These are phyloP conservation scores for Heliconius nattereri DNA, from an alignment of 1,140 invertebrate species.

Conservation along the genomic window DNA sequence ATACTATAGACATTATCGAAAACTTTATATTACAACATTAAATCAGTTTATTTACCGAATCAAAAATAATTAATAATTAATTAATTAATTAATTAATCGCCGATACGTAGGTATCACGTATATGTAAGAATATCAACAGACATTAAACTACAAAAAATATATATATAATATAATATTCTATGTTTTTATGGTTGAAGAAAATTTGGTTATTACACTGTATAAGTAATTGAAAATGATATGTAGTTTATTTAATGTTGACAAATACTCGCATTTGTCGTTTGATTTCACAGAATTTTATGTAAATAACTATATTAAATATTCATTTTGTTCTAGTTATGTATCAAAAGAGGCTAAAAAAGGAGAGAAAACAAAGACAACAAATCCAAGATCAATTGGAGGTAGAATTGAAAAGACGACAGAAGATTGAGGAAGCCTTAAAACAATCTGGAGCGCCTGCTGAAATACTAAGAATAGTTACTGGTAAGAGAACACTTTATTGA, in stretches of 20 bases:
- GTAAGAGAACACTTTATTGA: constrained; percentile 74
- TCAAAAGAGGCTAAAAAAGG: constrained; percentile 93
- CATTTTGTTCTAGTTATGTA: constrained; percentile 88
- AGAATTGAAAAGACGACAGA: constrained; percentile 88
- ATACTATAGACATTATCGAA: not conserved
- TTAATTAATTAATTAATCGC: not conserved
- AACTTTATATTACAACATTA: not conserved
- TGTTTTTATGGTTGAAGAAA: not conserved
- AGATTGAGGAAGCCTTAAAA: constrained; percentile 90
- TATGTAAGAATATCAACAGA: not conserved
- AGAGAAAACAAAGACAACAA: constrained; percentile 89
- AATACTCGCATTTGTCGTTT: too few relatives aligned
- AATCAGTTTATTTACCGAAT: constrained; percentile 1
- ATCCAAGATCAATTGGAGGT: constrained; percentile 92
- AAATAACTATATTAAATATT: constrained; percentile 14
- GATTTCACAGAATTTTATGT: too few relatives aligned
- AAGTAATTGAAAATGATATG: too few relatives aligned
- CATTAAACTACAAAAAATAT: not conserved
- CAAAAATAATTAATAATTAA: too few relatives aligned
- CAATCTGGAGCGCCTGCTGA: constrained; percentile 88
- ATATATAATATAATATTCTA: not conserved
- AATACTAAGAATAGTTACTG: constrained; percentile 89
- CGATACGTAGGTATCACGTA: not conserved
- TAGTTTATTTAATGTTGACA: too few relatives aligned
- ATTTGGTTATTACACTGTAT: not conserved